Percentiles rank a stretch among this genome's conserved stretches.
Conservation (phyloP, 2,113 vertebrate genomes). For the Dasyornis broadbenti region DNA sequence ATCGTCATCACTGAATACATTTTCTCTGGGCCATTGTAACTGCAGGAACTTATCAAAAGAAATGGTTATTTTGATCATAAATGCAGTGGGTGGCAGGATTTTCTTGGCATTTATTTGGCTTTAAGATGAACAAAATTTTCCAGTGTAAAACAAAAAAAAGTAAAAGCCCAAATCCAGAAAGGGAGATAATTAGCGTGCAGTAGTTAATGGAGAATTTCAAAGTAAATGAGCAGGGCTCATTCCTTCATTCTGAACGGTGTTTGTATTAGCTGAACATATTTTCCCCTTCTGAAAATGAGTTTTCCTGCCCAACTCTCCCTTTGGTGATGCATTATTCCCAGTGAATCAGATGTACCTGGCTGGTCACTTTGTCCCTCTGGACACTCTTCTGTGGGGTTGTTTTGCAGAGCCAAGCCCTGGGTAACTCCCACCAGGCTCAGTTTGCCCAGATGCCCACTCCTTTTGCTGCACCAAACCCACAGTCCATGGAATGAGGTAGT, state of each 20-base stretch:
- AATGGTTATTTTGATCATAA: conserved; percentile 42
- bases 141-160: neutral
- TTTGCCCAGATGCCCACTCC: neutral
- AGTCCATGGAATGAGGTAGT: fast-evolving
- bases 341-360: neutral
- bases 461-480: neutral
- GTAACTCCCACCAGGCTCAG: neutral
- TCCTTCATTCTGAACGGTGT: neutral
- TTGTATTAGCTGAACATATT: neutral
- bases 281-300: neutral
- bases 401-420: neutral
- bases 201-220: conserved; percentile 9
- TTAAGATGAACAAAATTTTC: neutral
- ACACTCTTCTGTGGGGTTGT: neutral
- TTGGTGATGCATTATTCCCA: neutral
- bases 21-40: conserved; percentile 44
- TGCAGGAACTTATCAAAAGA: conserved; percentile 45
- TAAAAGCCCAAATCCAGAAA: neutral
- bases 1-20: conserved; percentile 36
- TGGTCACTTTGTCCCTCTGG: neutral
- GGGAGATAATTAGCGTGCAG: neutral
- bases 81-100: conserved; percentile 23
- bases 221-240: neutral
- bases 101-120: conserved; percentile 40
- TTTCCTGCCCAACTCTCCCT: neutral